Evolutionary conservation across 2,888 invertebrate genomes (phyloP).

Genomic region (Helleia helle): DNA sequence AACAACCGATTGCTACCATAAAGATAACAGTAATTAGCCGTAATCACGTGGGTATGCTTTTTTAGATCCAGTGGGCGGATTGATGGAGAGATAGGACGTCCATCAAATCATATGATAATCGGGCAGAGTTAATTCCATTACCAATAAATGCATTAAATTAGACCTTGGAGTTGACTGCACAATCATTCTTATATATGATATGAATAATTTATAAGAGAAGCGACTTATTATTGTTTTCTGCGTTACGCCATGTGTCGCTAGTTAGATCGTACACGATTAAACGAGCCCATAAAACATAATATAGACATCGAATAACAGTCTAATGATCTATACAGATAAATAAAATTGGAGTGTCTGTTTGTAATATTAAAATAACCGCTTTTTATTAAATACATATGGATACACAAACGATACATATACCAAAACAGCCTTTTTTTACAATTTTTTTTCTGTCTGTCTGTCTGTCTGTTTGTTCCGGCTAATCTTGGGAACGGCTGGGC

Average conservation of each 20-base stretch:
- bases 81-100: slow-evolving; percentile 67
- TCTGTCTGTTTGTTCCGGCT: too few relatives aligned
- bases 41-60: slow-evolving; percentile 52
- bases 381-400: too few relatives aligned
- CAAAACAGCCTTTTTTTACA: too few relatives aligned
- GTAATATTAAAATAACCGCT: too few relatives aligned
- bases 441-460: too few relatives aligned
- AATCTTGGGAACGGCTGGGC: too few relatives aligned
- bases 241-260: slow-evolving; percentile 32
- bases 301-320: slow-evolving; percentile 6
- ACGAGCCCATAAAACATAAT: slow-evolving; percentile 10
- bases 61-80: slow-evolving; percentile 61
- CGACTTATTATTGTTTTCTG: slow-evolving; percentile 63
- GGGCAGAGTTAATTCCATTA: slow-evolving; percentile 71
- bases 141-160: slow-evolving; percentile 72
- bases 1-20: slow-evolving; percentile 64
- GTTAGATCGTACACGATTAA: slow-evolving; percentile 15
- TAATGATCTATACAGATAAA: too few relatives aligned
- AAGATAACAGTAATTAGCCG: slow-evolving; percentile 71
- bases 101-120: slow-evolving; percentile 74
- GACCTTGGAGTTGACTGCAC: slow-evolving; percentile 66
- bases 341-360: too few relatives aligned
- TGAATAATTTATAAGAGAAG: slow-evolving; percentile 69
- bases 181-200: slow-evolving; percentile 61
- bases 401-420: too few relatives aligned